Base-by-base conservation (phyloP, 2,888 invertebrate species). In the Drosophila trichaetosa region DNA sequence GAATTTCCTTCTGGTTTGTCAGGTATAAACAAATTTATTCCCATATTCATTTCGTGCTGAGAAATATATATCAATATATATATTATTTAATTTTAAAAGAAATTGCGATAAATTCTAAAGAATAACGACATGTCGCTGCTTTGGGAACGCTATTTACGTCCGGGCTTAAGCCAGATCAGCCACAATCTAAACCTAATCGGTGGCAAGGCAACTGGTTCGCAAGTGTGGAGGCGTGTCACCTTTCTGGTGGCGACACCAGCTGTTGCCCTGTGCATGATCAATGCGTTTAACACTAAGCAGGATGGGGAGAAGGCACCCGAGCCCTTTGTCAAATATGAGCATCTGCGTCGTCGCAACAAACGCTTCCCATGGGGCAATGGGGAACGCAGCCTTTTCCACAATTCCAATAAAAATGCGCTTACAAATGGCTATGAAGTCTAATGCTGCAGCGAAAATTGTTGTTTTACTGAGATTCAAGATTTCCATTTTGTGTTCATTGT, bases 341-440 rank as follows among this genome's bases (percentile, higher is more conserved):
- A 97, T 92, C 76, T 98, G 93, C 94, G 96, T 33, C 92, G 97
- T 24, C 95, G 97, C 69, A 95, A 94, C 75, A 98, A 97, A 95
- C 95, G 96, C 72, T 98, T 97, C 94, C 98, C 98, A 60, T 98
- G 98, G 98, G 97, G 98, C 84, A 97, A 98, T 90, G 98, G 98
- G 73, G 95, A 96, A 92, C 96, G 96, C 89, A 94, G 95, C 2
- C 94, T 98, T 63, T 97, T 98, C 95, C 98, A 98, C 94, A 97
- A 98, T 93, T 95, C 96, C 48, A 94, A 96, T 79, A 92, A 94
- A 69, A 97, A 97, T 82, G 94, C 97, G 42, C 94, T 97, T 53
- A 96, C 97, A 53, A 94, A 94, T 59, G 98, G 97, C 69, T 98
- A 97, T 93, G 97, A 97, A 54, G 36, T 31, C 31, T 69, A 65